These are phyloP conservation scores for Diaphora mendica DNA, from an alignment of 2,888 invertebrate species.

Conservation along the genomic window DNA sequence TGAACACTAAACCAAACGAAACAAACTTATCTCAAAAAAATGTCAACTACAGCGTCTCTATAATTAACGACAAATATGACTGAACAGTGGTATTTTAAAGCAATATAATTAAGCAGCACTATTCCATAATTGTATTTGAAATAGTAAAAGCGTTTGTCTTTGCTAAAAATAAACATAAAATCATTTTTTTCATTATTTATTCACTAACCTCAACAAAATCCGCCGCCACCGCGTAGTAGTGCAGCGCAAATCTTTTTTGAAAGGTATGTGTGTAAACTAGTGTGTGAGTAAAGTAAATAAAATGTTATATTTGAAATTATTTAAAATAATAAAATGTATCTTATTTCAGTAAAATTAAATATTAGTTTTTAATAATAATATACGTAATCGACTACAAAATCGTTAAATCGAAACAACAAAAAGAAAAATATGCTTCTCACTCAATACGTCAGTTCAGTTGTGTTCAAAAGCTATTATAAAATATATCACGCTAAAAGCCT, in stretches of 20 bases:
- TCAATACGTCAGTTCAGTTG: not conserved
- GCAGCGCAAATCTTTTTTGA: constrained; percentile 20
- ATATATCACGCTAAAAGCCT: not conserved
- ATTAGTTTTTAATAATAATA: not conserved
- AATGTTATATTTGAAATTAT: not conserved
- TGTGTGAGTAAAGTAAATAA: not conserved
- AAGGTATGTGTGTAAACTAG: not conserved
- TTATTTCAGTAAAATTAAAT: not conserved
- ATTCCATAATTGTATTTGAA: constrained; percentile 27
- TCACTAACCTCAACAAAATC: constrained; percentile 80
- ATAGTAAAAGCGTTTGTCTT: constrained; percentile 32
- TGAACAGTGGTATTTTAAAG: constrained; percentile 58
- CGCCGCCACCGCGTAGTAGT: constrained; percentile 75
- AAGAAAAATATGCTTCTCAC: not conserved
- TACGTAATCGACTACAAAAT: not conserved
- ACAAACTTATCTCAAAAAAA: constrained; percentile 65
- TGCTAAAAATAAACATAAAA: constrained; percentile 54
- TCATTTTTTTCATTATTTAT: constrained; percentile 64
- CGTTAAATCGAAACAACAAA: not conserved
- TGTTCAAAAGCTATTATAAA: not conserved
- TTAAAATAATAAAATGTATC: not conserved
- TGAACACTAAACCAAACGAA: constrained; percentile 57
- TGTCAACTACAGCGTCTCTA: constrained; percentile 80
- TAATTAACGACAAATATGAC: constrained; percentile 67
- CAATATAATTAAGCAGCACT: constrained; percentile 23